Percentiles rank a stretch among this genome's conserved stretches.
Evolutionary conservation across 2,888 invertebrate species (phyloP).

Genomic region (Unio delphinus): DNA sequence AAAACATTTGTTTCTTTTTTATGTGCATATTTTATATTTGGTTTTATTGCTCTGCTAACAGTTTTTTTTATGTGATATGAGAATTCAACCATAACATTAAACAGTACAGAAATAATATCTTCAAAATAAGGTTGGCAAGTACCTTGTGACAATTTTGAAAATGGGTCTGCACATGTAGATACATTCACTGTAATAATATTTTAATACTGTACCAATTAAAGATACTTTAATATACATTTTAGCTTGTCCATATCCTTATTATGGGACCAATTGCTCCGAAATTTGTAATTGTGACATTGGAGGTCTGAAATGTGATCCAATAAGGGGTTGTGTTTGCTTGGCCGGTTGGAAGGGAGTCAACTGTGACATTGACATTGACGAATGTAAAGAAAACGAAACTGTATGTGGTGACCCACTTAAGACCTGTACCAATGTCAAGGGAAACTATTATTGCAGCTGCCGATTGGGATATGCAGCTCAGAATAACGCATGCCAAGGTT

Average conservation of each 20-base stretch:
- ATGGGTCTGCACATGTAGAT: too few relatives aligned
- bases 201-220: too few relatives aligned
- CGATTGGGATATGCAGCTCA: slow-evolving; percentile 16
- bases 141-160: too few relatives aligned
- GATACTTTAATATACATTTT: too few relatives aligned
- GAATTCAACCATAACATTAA: too few relatives aligned
- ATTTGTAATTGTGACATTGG: slow-evolving; percentile 28
- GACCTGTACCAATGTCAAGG: slow-evolving; percentile 12
- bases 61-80: too few relatives aligned
- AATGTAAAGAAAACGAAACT: slow-evolving; percentile 18
- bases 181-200: too few relatives aligned
- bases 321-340: slow-evolving; percentile 28
- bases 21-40: too few relatives aligned
- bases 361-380: slow-evolving; percentile 28
- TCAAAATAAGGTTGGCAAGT: too few relatives aligned
- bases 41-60: too few relatives aligned
- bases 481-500: slow-evolving; percentile 24
- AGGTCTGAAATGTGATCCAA: slow-evolving; percentile 20
- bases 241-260: slow-evolving; percentile 23
- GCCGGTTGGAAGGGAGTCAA: slow-evolving; percentile 28
- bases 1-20: too few relatives aligned
- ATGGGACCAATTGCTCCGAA: slow-evolving; percentile 17
- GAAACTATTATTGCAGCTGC: slow-evolving; percentile 32
- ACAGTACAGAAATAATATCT: too few relatives aligned
- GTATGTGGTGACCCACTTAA: neutral